Conservation (phyloP, 2,113 vertebrate genomes). For the Heterocephalus glaber region DNA sequence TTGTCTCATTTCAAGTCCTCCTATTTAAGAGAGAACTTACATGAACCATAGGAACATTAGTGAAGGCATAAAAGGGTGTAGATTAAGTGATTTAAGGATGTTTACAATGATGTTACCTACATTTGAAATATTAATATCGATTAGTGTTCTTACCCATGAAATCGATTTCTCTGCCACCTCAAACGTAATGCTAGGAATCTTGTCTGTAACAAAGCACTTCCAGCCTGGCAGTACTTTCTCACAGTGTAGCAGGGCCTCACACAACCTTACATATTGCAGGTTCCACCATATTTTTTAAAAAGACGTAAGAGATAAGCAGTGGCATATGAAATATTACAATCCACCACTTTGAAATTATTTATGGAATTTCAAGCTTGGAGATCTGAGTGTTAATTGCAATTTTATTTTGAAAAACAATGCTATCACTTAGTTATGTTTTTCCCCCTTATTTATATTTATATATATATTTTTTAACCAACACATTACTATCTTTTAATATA, state of each 20-base stretch:
- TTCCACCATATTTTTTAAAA: too few relatives aligned
- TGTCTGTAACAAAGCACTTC: constrained; percentile 72
- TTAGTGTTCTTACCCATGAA: neutral
- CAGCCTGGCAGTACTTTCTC: constrained; percentile 32
- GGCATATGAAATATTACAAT: too few relatives aligned
- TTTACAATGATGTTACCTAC: constrained; percentile 62
- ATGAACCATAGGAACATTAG: neutral
- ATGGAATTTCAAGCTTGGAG: too few relatives aligned
- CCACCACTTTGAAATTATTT: too few relatives aligned
- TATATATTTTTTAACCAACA: too few relatives aligned
- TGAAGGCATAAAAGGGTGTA: neutral
- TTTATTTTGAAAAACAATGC: constrained; percentile 86
- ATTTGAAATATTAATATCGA: constrained; percentile 57
- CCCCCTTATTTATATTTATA: constrained; percentile 89
- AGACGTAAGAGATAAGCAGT: too few relatives aligned
- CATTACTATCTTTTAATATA: too few relatives aligned
- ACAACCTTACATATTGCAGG: too few relatives aligned
- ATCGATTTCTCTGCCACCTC: constrained; percentile 55
- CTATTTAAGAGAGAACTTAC: too few relatives aligned
- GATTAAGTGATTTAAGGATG: constrained; percentile 67
- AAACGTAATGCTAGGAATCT: constrained; percentile 65
- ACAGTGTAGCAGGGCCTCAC: too few relatives aligned
- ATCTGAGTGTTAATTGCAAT: too few relatives aligned
- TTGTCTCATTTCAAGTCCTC: too few relatives aligned
- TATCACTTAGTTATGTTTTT: constrained; percentile 79